Conservation (phyloP, 2,888 invertebrate genomes). For the Eupsilia transversa region DNA sequence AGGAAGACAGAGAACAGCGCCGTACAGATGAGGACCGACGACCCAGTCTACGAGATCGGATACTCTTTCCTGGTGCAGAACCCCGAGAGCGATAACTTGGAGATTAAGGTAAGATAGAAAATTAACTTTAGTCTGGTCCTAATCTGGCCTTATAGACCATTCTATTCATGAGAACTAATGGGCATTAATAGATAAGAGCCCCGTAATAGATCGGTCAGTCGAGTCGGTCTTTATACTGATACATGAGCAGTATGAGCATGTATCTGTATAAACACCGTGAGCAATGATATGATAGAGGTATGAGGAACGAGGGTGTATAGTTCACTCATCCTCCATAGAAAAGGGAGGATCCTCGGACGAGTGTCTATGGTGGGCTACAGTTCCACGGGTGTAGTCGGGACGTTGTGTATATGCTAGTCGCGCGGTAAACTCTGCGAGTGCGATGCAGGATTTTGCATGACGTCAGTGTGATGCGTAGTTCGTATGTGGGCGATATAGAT, state of each 20-base stretch:
- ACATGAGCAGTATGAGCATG: too few relatives aligned
- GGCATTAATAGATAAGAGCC: background rate
- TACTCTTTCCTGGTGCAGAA: conserved; percentile 98
- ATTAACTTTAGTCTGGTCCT: background rate
- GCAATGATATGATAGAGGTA: too few relatives aligned
- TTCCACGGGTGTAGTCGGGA: too few relatives aligned
- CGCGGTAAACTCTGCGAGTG: too few relatives aligned
- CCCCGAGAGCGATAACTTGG: conserved; percentile 96
- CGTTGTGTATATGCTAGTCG: too few relatives aligned
- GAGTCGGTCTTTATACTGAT: background rate
- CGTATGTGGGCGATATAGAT: too few relatives aligned
- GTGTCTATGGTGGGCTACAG: too few relatives aligned
- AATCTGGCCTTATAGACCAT: background rate
- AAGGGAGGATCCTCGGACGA: too few relatives aligned
- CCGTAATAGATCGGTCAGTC: background rate
- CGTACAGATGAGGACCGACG: conserved; percentile 94
- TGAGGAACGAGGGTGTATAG: too few relatives aligned
- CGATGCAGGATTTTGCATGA: too few relatives aligned
- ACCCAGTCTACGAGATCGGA: conserved; percentile 98
- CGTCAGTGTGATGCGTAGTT: too few relatives aligned
- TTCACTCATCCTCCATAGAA: too few relatives aligned
- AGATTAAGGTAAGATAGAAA: conserved; percentile 92
- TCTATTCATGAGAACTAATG: background rate
- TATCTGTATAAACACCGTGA: background rate
- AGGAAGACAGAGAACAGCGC: conserved; percentile 93